phyloP scores from a whole-genome alignment of 1,140 invertebrate species.

The Tetragonula clypearis region DNA sequence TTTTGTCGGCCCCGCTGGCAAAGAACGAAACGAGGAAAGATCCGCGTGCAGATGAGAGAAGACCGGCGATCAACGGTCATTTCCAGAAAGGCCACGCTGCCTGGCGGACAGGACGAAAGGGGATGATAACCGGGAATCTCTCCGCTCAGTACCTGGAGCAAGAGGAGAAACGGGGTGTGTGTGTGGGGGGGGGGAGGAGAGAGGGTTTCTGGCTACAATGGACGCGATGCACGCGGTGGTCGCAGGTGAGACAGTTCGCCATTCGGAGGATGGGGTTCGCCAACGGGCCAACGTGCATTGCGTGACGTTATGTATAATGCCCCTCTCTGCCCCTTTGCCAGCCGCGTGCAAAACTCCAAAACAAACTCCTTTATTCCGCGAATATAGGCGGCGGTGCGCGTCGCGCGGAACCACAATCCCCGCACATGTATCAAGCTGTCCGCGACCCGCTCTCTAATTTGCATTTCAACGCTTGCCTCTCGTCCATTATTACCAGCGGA shows the following conservation, averaged over 20 bases:
- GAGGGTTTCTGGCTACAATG: neutral
- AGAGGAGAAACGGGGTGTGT: too few relatives aligned
- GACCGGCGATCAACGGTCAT: constrained; percentile 61
- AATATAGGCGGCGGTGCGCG: constrained; percentile 75
- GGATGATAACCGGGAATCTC: neutral
- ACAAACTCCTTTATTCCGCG: constrained; percentile 78
- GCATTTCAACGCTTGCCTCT: constrained; percentile 81
- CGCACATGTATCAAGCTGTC: constrained; percentile 81
- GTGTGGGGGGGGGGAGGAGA: too few relatives aligned
- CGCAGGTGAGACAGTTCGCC: constrained; percentile 20
- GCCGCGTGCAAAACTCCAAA: constrained; percentile 73
- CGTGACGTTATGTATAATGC: constrained; percentile 62
- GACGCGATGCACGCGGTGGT: neutral
- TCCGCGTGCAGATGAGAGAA: too few relatives aligned
- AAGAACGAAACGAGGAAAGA: neutral
- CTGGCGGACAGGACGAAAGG: constrained; percentile 32
- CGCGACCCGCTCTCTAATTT: constrained; percentile 80
- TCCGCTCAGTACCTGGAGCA: neutral
- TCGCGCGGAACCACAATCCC: constrained; percentile 79
- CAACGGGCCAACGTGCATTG: constrained; percentile 43
- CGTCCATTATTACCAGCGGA: constrained; percentile 78
- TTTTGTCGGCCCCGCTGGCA: constrained; percentile 1
- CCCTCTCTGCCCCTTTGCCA: neutral
- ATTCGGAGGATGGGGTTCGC: constrained; percentile 21
- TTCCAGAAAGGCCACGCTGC: constrained; percentile 47